Evolutionary conservation across 2,113 vertebrate species (phyloP), one percentile per base, ranked within the genome.

Genomic region (Setophaga kirtlandii): DNA sequence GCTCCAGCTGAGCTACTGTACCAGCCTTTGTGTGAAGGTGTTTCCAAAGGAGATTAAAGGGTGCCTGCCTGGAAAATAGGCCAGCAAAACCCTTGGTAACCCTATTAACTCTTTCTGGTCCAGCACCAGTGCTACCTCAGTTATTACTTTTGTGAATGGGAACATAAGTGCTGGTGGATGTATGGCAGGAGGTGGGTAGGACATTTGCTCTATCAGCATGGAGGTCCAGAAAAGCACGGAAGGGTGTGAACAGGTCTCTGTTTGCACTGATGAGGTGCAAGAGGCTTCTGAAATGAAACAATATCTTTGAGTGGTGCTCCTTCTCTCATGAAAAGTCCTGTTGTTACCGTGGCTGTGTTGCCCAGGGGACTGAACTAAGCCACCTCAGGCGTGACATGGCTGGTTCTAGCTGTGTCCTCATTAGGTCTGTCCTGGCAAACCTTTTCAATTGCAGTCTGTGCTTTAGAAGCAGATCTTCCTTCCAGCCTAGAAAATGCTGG

Each of bases 1-100:
- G 94, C 89, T 96, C 96, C 96, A 91, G 96, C 97, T 96, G 96
- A 97, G 96, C 96, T 94, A 75, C 88, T 95, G 94, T 97, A 94
- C 95, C 91, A 97, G 94, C 83, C 88, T 96, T 96, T 97, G 93
- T 91, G 74, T 77, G 83, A 94, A 97, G 94, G 96, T 96, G 91
- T 93, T 96, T 97, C 92, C 83, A 97, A 97, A 97, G 94, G 93
- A 96, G 97, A 97, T 97, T 97, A 97, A 95, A 93, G 83, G 83
- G 94, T 92, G 90, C 88, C 94, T 94, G 95, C 64, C 60, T 96
- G 94, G 81, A 93, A 93, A 94, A 91, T 96, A 97, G 96, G 97
- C 94, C 95, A 96, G 81, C 86, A 87, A 70, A 95, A 95, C 86
- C 95, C 88, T 93, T 88, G 4, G 4, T 95, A 96, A 97, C 86